Percentiles rank a stretch among this genome's conserved stretches.
These are phyloP conservation scores for Achatina immaculata DNA, from an alignment of 1,140 invertebrate species.

Conservation along the genomic window DNA sequence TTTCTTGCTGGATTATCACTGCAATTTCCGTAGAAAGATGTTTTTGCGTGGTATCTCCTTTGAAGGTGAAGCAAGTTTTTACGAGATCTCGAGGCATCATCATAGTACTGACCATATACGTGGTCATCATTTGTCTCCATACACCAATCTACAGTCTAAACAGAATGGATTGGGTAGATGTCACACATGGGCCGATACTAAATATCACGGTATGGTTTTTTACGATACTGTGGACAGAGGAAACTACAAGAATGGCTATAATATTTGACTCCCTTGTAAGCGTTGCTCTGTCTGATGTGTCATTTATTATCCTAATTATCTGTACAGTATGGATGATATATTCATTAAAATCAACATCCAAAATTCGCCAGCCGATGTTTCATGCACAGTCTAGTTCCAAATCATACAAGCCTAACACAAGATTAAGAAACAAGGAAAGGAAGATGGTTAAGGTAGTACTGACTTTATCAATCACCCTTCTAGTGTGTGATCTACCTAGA, in stretches of 20 bases:
- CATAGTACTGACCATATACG: neutral
- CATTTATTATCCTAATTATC: neutral
- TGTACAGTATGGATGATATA: conserved; percentile 15
- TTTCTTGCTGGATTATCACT: neutral
- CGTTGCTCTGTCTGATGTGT: neutral
- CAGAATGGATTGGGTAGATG: neutral
- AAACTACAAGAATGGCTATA: neutral
- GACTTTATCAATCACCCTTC: neutral
- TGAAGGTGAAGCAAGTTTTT: neutral
- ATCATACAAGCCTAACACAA: neutral
- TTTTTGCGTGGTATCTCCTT: conserved; percentile 13
- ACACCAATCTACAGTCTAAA: neutral
- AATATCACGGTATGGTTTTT: neutral
- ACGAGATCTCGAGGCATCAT: neutral
- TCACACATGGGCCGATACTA: neutral
- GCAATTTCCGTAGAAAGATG: neutral
- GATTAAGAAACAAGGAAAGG: neutral
- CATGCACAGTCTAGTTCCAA: neutral
- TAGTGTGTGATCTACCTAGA: neutral
- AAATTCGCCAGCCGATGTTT: neutral
- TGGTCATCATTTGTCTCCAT: neutral
- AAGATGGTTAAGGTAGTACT: neutral
- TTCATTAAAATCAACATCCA: neutral
- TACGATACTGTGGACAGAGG: neutral
- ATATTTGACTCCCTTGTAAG: neutral